Percentiles rank a stretch among this genome's conserved stretches.
Conservation (phyloP, 2,888 invertebrate species). For the Periphyllus acericola region DNA sequence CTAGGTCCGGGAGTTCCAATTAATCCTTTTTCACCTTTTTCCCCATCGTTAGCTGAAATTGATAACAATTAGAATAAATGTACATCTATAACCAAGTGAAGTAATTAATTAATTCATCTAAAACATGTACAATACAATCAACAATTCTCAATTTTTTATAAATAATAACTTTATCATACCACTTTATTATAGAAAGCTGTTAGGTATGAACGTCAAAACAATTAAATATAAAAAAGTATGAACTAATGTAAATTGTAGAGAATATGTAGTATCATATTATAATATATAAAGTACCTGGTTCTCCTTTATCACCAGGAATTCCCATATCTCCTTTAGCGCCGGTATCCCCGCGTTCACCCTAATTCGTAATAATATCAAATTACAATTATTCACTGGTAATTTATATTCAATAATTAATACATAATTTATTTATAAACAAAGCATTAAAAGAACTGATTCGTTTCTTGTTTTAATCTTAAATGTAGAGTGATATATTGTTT, state of each 20-base stretch:
- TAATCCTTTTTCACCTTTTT: constrained; percentile 89
- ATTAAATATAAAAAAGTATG: background rate
- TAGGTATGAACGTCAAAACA: constrained; percentile 1
- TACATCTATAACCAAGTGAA: background rate
- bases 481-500: too few species aligned
- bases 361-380: background rate
- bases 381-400: background rate
- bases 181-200: background rate
- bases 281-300: constrained; percentile 17
- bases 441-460: too few species aligned
- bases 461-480: too few species aligned
- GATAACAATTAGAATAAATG: background rate
- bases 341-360: constrained; percentile 69
- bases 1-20: constrained; percentile 83
- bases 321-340: constrained; percentile 76
- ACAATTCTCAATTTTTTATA: too few species aligned
- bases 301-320: constrained; percentile 76
- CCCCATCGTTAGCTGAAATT: constrained; percentile 72
- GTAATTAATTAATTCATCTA: background rate
- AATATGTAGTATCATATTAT: background rate
- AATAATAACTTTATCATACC: background rate
- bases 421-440: too few species aligned
- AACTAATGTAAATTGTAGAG: background rate
- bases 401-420: too few species aligned
- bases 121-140: too few species aligned